These are phyloP conservation scores for Clusia tigrina DNA, from an alignment of 2,888 invertebrate genomes.

Conservation along the genomic window DNA sequence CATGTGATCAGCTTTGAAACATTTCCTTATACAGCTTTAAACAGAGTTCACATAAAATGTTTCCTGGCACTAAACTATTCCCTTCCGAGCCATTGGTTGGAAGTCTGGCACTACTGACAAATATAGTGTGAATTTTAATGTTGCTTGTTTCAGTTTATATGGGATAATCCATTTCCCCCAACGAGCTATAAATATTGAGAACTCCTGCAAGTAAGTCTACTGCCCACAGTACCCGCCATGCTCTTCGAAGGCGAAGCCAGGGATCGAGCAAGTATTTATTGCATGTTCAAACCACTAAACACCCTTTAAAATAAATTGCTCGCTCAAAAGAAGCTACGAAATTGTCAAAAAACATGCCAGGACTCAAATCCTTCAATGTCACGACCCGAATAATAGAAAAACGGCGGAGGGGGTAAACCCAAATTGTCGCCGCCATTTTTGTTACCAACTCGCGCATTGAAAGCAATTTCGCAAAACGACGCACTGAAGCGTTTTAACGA, in stretches of 20 bases:
- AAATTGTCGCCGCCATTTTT: background rate
- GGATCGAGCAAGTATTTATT: background rate
- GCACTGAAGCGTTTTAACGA: slow-evolving; percentile 14
- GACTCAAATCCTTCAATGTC: slow-evolving; percentile 18
- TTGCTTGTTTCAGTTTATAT: too few relatives aligned
- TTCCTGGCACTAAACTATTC: too few relatives aligned
- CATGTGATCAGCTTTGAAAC: too few relatives aligned
- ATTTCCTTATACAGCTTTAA: too few relatives aligned
- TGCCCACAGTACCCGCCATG: background rate
- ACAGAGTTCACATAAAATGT: too few relatives aligned
- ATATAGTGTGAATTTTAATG: too few relatives aligned
- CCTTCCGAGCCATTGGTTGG: too few relatives aligned
- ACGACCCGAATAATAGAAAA: background rate
- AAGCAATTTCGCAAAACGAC: slow-evolving; percentile 10
- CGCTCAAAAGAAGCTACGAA: background rate
- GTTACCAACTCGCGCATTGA: background rate
- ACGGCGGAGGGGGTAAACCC: background rate
- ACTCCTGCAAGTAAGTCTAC: too few relatives aligned
- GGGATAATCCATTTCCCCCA: too few relatives aligned
- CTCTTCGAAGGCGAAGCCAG: background rate
- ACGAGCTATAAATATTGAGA: too few relatives aligned
- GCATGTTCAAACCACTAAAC: background rate
- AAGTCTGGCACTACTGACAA: too few relatives aligned
- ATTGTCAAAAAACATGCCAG: slow-evolving; percentile 3
- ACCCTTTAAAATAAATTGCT: slow-evolving; percentile 10